Evolutionary conservation across 2,113 vertebrate species (phyloP).

Genomic region (Neodon shergylaensis): DNA sequence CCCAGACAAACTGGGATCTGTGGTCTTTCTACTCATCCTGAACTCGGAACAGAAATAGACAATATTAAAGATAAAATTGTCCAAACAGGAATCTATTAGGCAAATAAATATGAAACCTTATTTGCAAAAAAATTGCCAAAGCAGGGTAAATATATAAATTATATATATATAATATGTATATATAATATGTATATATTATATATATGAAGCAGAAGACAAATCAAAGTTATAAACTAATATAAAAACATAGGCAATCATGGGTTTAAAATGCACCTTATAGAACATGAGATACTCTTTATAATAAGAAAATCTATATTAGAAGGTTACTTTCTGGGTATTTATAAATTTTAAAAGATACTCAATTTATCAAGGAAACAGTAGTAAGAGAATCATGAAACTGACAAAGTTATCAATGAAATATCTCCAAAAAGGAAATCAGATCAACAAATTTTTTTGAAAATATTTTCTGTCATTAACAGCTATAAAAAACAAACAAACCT

Average conservation of each 20-base stretch:
- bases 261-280: background rate
- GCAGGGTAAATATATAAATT: no score
- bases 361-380: background rate
- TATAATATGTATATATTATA: no score
- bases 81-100: background rate
- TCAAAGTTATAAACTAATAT: conserved; percentile 17
- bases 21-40: background rate
- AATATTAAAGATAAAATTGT: background rate
- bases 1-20: background rate
- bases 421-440: conserved; percentile 32
- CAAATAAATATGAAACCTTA: background rate
- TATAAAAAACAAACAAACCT: background rate
- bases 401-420: conserved; percentile 23
- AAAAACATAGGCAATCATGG: background rate
- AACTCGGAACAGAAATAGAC: conserved; percentile 18
- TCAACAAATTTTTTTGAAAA: background rate
- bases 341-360: background rate
- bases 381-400: background rate
- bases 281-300: background rate
- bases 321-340: background rate
- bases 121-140: background rate
- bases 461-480: background rate
- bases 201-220: background rate
- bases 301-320: background rate
- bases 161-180: no score